A percentile compares a stretch with the other conserved stretches of the same genome.
Evolutionary conservation across 2,797 vertebrate species (phyloP).

Genomic region (Tolypeutes matacus): DNA sequence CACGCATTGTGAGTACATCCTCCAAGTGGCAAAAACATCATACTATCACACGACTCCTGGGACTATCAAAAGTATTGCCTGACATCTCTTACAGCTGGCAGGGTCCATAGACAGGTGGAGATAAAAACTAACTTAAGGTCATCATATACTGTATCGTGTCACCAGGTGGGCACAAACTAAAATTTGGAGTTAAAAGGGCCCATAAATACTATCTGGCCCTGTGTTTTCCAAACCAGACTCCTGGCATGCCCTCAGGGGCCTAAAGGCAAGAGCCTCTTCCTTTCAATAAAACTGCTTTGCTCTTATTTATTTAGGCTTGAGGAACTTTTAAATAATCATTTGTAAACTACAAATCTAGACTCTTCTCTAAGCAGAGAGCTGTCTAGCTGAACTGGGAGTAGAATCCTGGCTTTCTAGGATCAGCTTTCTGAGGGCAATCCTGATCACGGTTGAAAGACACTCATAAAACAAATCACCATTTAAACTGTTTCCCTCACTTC

Average conservation of each 20-base stretch:
- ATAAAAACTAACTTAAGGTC: not conserved
- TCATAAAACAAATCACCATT: not conserved
- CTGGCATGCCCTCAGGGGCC: not conserved
- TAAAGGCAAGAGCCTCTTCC: not conserved
- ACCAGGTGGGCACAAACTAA: not conserved
- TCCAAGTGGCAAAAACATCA: not conserved
- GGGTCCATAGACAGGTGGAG: not conserved
- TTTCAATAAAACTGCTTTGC: not conserved
- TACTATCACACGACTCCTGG: not conserved
- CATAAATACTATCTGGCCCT: not conserved
- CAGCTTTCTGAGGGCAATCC: not conserved
- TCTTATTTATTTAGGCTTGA: not conserved
- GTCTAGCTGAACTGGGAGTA: not conserved
- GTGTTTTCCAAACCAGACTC: not conserved
- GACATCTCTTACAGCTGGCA: not conserved
- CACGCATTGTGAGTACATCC: not conserved
- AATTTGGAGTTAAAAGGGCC: not conserved
- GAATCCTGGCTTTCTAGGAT: not conserved
- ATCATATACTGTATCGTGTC: not conserved
- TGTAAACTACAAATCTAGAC: not conserved
- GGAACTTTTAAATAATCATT: constrained; percentile 31
- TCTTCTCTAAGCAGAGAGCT: not conserved
- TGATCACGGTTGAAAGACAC: not conserved
- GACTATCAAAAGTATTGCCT: not conserved
- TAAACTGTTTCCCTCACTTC: not conserved